These are phyloP conservation scores for Oscheius sp. DNA, from an alignment of 2,888 invertebrate species.

Conservation along the genomic window DNA sequence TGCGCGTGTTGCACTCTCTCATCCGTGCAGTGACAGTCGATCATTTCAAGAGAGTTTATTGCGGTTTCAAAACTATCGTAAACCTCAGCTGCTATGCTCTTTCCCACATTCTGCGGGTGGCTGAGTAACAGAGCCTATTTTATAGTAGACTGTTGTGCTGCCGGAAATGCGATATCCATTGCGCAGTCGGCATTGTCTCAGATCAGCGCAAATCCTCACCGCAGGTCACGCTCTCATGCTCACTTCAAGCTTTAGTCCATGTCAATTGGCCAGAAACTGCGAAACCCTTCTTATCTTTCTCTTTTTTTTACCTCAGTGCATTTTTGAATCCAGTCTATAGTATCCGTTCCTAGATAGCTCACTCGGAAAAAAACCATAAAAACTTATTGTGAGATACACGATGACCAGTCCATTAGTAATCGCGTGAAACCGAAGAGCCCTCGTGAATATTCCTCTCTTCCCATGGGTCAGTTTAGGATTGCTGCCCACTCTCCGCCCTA, in stretches of 20 bases:
- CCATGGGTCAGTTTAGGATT: constrained; percentile 14
- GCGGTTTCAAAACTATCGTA: constrained; percentile 4
- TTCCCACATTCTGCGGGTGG: not conserved
- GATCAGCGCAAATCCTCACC: constrained; percentile 30
- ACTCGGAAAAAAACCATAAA: not conserved
- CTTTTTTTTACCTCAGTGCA: not conserved
- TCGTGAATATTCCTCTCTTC: constrained; percentile 11
- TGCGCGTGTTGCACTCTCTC: not conserved
- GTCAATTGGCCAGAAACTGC: not conserved
- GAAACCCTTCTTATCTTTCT: not conserved
- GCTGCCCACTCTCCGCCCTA: not conserved
- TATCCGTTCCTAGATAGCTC: no score
- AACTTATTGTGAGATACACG: not conserved
- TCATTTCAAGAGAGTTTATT: constrained; percentile 10
- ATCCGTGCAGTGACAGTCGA: not conserved
- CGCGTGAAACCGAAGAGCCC: constrained; percentile 24
- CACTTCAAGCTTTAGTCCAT: constrained; percentile 9
- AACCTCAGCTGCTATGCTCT: not conserved
- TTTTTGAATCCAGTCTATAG: no score
- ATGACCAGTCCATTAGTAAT: constrained; percentile 16
- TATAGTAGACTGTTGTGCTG: constrained; percentile 18
- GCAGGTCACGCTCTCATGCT: constrained; percentile 27
- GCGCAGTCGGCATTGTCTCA: constrained; percentile 26
- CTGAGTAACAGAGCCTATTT: not conserved
- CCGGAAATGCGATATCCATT: constrained; percentile 27